These are phyloP conservation scores for Bufo gargarizans DNA, from an alignment of 2,113 vertebrate species.

Conservation along the genomic window DNA sequence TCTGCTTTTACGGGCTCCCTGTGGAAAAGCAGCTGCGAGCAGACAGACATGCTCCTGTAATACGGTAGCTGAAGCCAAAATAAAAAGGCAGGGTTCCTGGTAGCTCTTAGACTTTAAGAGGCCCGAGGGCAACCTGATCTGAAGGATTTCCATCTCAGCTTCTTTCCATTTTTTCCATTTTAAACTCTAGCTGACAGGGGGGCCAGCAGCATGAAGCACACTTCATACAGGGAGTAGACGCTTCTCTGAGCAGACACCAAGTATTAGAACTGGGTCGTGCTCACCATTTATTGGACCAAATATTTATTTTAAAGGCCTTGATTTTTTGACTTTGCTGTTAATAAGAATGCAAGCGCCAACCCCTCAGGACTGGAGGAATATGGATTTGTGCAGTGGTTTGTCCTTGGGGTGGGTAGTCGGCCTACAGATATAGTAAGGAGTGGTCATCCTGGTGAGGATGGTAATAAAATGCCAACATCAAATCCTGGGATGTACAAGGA, in stretches of 20 bases:
- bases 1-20: conserved; percentile 48
- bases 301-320: neutral
- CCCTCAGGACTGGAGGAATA: neutral
- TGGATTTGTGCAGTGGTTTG: too few species aligned
- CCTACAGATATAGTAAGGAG: too few species aligned
- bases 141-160: conserved; percentile 52
- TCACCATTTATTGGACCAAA: neutral
- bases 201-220: conserved; percentile 31
- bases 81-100: conserved; percentile 55
- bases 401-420: too few species aligned
- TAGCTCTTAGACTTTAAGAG: conserved; percentile 56
- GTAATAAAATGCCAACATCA: too few species aligned
- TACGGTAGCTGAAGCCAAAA: conserved; percentile 58
- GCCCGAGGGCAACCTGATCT: conserved; percentile 57
- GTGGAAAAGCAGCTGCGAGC: conserved; percentile 51
- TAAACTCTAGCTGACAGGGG: conserved; percentile 37
- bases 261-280: neutral
- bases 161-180: conserved; percentile 48
- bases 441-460: too few species aligned
- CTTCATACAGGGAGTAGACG: conserved; percentile 6
- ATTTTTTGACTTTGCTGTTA: neutral
- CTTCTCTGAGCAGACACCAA: neutral
- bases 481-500: too few species aligned
- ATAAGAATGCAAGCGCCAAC: neutral
- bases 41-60: conserved; percentile 57